Conservation (phyloP, 1,140 invertebrate genomes). For the Mercenaria mercenaria region DNA sequence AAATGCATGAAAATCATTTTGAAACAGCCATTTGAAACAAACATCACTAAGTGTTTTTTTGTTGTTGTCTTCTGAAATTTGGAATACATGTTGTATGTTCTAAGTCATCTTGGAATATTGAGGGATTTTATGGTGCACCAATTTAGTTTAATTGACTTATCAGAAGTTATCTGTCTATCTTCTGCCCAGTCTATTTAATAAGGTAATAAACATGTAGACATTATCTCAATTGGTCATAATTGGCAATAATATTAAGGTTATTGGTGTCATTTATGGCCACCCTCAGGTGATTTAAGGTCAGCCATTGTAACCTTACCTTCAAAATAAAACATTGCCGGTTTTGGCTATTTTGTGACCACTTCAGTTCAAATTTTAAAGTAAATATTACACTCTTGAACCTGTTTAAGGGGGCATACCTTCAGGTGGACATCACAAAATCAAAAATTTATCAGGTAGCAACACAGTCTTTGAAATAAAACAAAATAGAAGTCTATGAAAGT, state of each 20-base stretch:
- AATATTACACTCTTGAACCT: background rate
- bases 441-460: too few species aligned
- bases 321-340: background rate
- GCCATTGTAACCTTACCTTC: background rate
- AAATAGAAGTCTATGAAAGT: too few species aligned
- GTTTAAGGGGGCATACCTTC: too few species aligned
- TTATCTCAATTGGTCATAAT: constrained; percentile 25
- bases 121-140: background rate
- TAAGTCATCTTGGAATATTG: too few species aligned
- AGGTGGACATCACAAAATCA: too few species aligned
- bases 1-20: too few species aligned
- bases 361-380: background rate
- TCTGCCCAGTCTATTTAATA: background rate
- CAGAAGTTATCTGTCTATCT: background rate
- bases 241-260: constrained; percentile 21
- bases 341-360: background rate
- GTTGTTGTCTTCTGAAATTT: too few species aligned
- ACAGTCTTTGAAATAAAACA: too few species aligned
- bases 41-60: too few species aligned
- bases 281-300: constrained; percentile 12
- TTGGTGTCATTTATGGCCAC: constrained; percentile 18
- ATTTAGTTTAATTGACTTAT: constrained; percentile 10
- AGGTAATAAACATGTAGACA: constrained; percentile 25
- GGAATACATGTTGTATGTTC: too few species aligned
- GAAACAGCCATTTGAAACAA: too few species aligned